Evolutionary conservation across 2,888 invertebrate species (phyloP).

Genomic region (Ophion costatus): DNA sequence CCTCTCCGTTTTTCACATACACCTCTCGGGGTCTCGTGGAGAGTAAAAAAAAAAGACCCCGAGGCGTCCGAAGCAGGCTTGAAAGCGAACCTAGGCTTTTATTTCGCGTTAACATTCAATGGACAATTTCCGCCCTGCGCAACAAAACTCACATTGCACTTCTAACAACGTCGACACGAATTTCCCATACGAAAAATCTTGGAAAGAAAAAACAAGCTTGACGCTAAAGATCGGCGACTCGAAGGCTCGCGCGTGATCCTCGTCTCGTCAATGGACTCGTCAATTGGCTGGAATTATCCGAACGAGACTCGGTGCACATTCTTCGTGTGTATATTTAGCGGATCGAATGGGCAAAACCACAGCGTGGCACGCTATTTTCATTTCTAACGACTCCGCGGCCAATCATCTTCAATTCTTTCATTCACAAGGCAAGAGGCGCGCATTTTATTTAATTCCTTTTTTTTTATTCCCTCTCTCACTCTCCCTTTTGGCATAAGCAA

Average conservation of each 20-base stretch:
- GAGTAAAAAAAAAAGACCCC: not conserved
- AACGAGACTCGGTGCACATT: slow-evolving; percentile 33
- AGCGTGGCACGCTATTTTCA: not conserved
- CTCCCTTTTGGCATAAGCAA: slow-evolving; percentile 66
- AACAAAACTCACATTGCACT: not conserved
- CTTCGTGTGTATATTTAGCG: slow-evolving; percentile 17
- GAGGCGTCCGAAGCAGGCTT: not conserved
- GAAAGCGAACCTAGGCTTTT: slow-evolving; percentile 9
- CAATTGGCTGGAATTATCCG: slow-evolving; percentile 68
- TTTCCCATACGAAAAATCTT: not conserved
- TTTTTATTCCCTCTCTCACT: slow-evolving; percentile 15
- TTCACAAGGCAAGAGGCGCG: slow-evolving; percentile 65
- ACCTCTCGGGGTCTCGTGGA: not conserved
- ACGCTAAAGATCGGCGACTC: slow-evolving; percentile 30
- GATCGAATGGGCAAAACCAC: slow-evolving; percentile 21
- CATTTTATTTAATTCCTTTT: slow-evolving; percentile 33
- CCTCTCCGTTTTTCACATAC: not conserved
- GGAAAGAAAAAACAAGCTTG: not conserved
- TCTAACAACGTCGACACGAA: not conserved
- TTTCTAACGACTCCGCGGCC: slow-evolving; percentile 32
- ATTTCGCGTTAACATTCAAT: not conserved
- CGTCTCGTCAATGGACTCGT: not conserved
- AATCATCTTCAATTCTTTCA: slow-evolving; percentile 48
- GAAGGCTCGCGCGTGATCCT: not conserved
- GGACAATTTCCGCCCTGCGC: not conserved